Conservation (phyloP, 2,888 invertebrate species). For the Drosophila buzzatii region DNA sequence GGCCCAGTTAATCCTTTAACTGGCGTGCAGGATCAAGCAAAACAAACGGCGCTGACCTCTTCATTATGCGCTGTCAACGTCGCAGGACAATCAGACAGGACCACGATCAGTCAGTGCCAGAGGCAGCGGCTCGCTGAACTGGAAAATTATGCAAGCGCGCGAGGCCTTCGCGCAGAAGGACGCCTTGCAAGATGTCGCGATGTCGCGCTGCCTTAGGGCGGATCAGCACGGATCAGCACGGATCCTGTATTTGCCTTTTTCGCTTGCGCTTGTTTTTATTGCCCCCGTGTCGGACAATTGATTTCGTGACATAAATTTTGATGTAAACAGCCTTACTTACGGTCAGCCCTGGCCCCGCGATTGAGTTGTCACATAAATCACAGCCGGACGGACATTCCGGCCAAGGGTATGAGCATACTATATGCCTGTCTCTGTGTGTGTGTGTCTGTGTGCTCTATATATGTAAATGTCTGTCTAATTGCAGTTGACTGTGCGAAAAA, state of each 20-base stretch:
- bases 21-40: slow-evolving; percentile 38
- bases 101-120: background rate
- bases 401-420: background rate
- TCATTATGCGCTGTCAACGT: slow-evolving; percentile 60
- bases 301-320: slow-evolving; percentile 73
- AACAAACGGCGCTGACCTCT: slow-evolving; percentile 67
- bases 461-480: background rate
- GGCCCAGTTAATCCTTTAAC: slow-evolving; percentile 69
- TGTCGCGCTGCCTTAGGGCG: slow-evolving; percentile 17
- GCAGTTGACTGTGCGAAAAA: slow-evolving; percentile 2
- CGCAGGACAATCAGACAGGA: slow-evolving; percentile 26
- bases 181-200: slow-evolving; percentile 33
- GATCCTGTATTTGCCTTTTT: background rate
- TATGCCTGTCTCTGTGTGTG: background rate
- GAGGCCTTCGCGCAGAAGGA: background rate
- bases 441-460: background rate
- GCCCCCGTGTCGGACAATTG: slow-evolving; percentile 71
- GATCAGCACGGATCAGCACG: background rate
- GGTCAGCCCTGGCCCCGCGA: slow-evolving; percentile 47
- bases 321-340: slow-evolving; percentile 71
- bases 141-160: slow-evolving; percentile 69
- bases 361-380: slow-evolving; percentile 56
- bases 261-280: slow-evolving; percentile 64
- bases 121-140: slow-evolving; percentile 53
- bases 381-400: background rate